Evolutionary conservation across 1,140 invertebrate genomes (phyloP).

Genomic region (Tetragonula clypearis): DNA sequence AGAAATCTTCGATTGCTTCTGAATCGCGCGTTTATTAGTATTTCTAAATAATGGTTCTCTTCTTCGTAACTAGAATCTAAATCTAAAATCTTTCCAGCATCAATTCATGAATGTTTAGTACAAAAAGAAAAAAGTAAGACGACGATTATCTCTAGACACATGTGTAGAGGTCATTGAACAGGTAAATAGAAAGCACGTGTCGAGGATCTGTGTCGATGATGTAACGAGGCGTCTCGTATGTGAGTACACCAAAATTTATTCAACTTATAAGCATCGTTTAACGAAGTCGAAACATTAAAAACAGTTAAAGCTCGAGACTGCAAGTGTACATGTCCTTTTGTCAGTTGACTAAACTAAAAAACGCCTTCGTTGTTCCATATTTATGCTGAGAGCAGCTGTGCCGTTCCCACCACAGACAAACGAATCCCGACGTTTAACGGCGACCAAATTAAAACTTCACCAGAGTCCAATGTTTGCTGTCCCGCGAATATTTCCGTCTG

Average conservation of each 20-base stretch:
- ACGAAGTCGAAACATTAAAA: not conserved
- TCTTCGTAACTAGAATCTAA: not conserved
- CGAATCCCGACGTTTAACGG: conserved; percentile 28
- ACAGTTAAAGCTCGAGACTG: not conserved
- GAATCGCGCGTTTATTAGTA: not conserved
- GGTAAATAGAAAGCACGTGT: conserved; percentile 57
- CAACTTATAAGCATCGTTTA: conserved; percentile 47
- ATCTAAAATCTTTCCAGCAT: too few species aligned
- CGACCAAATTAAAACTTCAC: conserved; percentile 54
- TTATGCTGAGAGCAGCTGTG: conserved; percentile 36
- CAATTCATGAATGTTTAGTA: not conserved
- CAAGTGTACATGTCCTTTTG: conserved; percentile 35
- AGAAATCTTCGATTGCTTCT: not conserved
- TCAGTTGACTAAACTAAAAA: conserved; percentile 71
- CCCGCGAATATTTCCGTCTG: conserved; percentile 21
- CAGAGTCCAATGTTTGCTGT: conserved; percentile 24
- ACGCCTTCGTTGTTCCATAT: conserved; percentile 55
- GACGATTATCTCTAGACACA: not conserved
- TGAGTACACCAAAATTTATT: conserved; percentile 62
- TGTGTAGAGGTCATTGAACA: conserved; percentile 32
- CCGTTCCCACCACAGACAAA: not conserved
- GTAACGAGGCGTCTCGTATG: conserved; percentile 35
- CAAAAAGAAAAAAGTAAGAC: not conserved
- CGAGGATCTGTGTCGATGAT: conserved; percentile 48
- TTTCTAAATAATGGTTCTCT: not conserved